Base-by-base conservation (phyloP, 1,140 invertebrate species). In the Drosophila subobscura region DNA sequence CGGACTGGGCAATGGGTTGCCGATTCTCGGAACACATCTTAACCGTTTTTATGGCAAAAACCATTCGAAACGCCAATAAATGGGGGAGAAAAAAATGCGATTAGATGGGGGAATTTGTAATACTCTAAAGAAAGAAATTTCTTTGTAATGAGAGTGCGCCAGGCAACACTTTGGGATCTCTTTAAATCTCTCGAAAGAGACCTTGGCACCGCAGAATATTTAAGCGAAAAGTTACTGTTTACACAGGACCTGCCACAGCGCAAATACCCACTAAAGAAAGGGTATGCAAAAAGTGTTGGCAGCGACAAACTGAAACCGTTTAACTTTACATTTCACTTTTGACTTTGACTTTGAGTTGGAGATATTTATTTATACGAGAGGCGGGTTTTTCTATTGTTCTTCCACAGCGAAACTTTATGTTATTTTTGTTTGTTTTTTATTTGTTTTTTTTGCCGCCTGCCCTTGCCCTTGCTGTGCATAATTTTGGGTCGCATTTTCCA, bases 251-350 rank as follows among this genome's bases (percentile, higher is more conserved):
- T 12, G 29, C 8, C 33, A 37, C 1, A 37, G 33, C 0, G 5
- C 5, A 4, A 12, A 3, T 37, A 4, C 33, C 33, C 29, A 3
- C 33, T 8, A 37, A 1, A 37, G 33, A 37, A 8, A 37, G 12
- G 12, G 10, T 12, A 10, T 37, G 4, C 4, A 4, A 4, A 12
- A 37, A 37, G 33, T 37, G 33, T 4, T 37, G 33, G 33, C 33
- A 37, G 33, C 33, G 1, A 3, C 10, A 37, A 66, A 67, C 22
- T 25, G 57, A 72, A 64, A 72, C 53, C 65, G 46, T 81, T 72
- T 54, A 74, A 61, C 42, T 74, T 71, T 64, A 58, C 68, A 77
- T 74, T 86, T 85, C 51, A 63, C 60, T 72, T 86, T 61, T 85
- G 67, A 79, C 63, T 72, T 51, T 77, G 63, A 73, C 57, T 86